phyloP scores from a whole-genome alignment of 2,797 vertebrate species.

The Mormyrus hasselquistii region DNA sequence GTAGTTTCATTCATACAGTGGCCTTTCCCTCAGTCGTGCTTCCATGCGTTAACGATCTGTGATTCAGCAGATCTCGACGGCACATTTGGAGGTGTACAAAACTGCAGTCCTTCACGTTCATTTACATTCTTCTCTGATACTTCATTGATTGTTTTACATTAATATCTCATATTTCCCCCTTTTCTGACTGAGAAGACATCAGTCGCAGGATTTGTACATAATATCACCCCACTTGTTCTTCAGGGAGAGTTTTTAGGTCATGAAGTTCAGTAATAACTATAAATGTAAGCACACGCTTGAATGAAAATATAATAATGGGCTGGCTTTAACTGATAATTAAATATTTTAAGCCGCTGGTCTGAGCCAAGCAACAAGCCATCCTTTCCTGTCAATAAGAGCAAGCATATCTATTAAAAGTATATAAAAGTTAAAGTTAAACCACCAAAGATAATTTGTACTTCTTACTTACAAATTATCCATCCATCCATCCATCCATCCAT shows the following conservation, averaged over 20 bases:
- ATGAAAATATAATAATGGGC: conserved; percentile 49
- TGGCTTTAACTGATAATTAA: conserved; percentile 48
- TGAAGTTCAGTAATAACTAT: conserved; percentile 22
- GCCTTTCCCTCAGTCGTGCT: neutral
- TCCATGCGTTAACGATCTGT: neutral
- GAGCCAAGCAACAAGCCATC: conserved; percentile 45
- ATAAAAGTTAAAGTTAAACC: conserved; percentile 32
- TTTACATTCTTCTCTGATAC: conserved; percentile 26
- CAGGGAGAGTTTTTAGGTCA: conserved; percentile 30
- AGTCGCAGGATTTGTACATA: conserved; percentile 19
- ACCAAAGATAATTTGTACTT: neutral
- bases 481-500: neutral
- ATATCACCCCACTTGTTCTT: conserved; percentile 36
- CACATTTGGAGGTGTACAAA: neutral
- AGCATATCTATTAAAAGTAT: conserved; percentile 35
- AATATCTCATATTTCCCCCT: conserved; percentile 43
- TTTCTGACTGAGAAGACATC: conserved; percentile 40
- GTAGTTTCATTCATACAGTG: neutral
- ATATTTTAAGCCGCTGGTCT: conserved; percentile 47
- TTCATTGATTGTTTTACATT: conserved; percentile 47
- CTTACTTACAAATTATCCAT: neutral
- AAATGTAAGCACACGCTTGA: conserved; percentile 40
- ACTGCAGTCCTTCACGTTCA: conserved; percentile 8
- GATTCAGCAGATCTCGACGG: neutral
- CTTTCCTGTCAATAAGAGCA: conserved; percentile 54